Percentiles rank a stretch among this genome's conserved stretches.
Evolutionary conservation across 2,113 vertebrate species (phyloP).

Genomic region (Geococcyx californianus): DNA sequence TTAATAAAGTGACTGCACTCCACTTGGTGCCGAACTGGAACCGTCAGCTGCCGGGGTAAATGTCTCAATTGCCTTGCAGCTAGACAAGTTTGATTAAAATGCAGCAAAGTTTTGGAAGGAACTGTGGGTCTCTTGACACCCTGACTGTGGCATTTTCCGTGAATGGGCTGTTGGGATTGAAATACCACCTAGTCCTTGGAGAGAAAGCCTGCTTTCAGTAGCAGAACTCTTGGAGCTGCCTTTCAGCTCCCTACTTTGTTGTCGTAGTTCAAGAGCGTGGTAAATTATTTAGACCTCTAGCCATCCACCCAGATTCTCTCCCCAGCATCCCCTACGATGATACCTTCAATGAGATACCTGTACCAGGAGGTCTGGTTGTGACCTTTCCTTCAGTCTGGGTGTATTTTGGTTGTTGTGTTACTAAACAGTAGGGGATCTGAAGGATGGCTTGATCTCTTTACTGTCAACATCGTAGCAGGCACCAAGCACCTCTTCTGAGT

Average conservation of each 20-base stretch:
- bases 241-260: neutral
- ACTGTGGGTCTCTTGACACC: neutral
- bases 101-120: neutral
- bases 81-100: slow-evolving; percentile 13
- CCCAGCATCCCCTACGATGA: neutral
- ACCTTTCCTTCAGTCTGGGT: neutral
- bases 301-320: neutral
- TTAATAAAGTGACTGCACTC: neutral
- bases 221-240: neutral
- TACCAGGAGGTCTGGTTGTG: neutral
- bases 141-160: neutral
- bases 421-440: neutral
- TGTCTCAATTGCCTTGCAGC: neutral
- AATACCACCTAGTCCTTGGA: neutral
- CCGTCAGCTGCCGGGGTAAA: neutral
- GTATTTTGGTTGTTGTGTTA: neutral
- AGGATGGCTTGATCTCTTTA: neutral
- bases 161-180: neutral
- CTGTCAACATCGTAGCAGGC: neutral
- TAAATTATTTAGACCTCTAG: neutral
- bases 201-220: neutral
- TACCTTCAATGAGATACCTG: neutral
- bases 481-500: neutral
- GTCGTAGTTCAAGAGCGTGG: neutral
- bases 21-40: neutral